Base-by-base conservation (phyloP, 2,888 invertebrate genomes). In the Octonoba sinensis region DNA sequence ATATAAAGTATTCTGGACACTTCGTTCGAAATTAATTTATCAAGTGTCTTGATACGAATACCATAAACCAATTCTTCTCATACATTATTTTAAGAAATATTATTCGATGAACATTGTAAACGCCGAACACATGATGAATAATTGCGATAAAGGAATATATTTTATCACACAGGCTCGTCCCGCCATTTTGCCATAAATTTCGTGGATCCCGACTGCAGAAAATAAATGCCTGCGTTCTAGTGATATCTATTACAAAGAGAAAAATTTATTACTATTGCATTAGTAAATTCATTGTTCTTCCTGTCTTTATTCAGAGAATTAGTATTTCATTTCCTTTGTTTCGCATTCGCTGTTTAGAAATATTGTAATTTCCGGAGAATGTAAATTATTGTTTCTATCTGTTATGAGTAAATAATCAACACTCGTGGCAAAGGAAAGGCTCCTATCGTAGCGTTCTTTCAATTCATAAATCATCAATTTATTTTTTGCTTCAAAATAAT, bases 221-320 rank as follows among this genome's bases (percentile, higher is more conserved):
- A 60, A 79, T 79, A 67, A 72, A 79, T 67, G 67, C 67, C 54
- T 47, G 47, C 51, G 60, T 66, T 59, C 66, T 57, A 16, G 18
- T 22, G 44, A 70, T 67, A 62, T 69, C 69, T 27, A 46, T 71
- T 65, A n/a, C 54, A 24, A 57, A 49, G 36, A 22, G 18, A 6
- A 27, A 62, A 76, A 76, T 76, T 76, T 76, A 76, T 76, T 62
- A 46, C 51, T 70, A 64, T 56, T 51, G 56, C 56, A 54, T 65
- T 66, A 74, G 57, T 74, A 18, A 27, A 57, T 49, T 65, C 56
- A 22, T 13, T 36, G 36, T 22, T 20, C 36, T 36, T 36, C 36
- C 36, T 36, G 36, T 36, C 36, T 36, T 36, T 36, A 36, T 36
- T 11, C 36, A 36, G 8, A 36, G 36, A 36, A 36, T 36, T 36